These are phyloP conservation scores for Gadus chalcogrammus DNA, from an alignment of 2,113 vertebrate genomes.

Conservation along the genomic window DNA sequence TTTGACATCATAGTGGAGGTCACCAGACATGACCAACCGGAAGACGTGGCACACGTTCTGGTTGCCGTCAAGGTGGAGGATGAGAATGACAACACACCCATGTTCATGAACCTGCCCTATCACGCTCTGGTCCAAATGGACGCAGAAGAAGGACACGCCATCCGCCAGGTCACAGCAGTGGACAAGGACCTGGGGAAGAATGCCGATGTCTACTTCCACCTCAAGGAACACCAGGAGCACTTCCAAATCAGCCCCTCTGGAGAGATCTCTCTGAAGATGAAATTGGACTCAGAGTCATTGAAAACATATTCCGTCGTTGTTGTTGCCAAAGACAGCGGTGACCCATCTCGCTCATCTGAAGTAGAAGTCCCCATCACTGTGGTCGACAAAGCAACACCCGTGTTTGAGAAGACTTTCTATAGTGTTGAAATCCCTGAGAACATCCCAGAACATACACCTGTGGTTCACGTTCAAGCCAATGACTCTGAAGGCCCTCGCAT, in stretches of 20 bases:
- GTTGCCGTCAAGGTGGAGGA: conserved; percentile 86
- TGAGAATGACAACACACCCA: conserved; percentile 86
- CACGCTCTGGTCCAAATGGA: conserved; percentile 88
- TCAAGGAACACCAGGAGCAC: conserved; percentile 83
- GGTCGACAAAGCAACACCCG: conserved; percentile 91
- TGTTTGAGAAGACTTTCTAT: conserved; percentile 96
- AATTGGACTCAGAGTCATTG: conserved; percentile 81
- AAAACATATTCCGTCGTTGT: conserved; percentile 87
- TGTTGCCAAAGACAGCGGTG: conserved; percentile 85
- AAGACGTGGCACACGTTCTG: conserved; percentile 79
- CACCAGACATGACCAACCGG: conserved; percentile 76
- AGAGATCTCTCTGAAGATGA: conserved; percentile 84
- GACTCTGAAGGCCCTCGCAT: conserved; percentile 92
- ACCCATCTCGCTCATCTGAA: conserved; percentile 82
- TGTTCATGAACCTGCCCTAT: conserved; percentile 93
- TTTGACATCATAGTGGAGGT: conserved; percentile 91
- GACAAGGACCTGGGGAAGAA: conserved; percentile 85
- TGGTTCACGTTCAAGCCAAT: conserved; percentile 89
- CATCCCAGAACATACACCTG: conserved; percentile 84
- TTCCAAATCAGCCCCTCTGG: conserved; percentile 84
- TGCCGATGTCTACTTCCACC: conserved; percentile 81
- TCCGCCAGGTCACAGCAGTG: conserved; percentile 82
- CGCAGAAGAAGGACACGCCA: conserved; percentile 79
- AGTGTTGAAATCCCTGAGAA: conserved; percentile 92
- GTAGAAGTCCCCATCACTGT: conserved; percentile 85